Conservation (phyloP, 2,888 invertebrate genomes). For the Eilema sororculum region DNA sequence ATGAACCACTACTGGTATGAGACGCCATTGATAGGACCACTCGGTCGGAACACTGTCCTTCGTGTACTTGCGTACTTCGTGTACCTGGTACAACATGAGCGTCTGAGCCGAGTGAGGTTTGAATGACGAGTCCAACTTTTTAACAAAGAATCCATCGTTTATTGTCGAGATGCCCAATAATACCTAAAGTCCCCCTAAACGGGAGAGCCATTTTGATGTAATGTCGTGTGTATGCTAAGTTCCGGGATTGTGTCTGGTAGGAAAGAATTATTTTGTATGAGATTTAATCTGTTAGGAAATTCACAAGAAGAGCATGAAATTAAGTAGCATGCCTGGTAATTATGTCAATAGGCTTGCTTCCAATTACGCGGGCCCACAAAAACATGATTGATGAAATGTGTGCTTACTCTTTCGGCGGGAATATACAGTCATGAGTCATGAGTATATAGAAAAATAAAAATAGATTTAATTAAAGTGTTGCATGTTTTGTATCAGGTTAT, state of each 20-base stretch:
- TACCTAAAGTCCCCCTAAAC: too few species aligned
- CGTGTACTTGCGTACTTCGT: too few species aligned
- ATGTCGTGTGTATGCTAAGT: too few species aligned
- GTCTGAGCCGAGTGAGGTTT: not conserved
- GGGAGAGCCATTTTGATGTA: too few species aligned
- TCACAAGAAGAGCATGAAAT: not conserved
- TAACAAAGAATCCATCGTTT: not conserved
- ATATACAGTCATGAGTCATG: not conserved
- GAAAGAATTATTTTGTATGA: not conserved
- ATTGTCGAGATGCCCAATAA: too few species aligned
- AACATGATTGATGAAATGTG: too few species aligned
- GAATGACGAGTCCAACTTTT: not conserved
- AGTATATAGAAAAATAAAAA: not conserved
- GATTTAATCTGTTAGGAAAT: not conserved
- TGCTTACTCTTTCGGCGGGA: not conserved
- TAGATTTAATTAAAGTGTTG: not conserved
- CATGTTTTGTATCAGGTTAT: constrained; percentile 13
- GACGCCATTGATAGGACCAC: not conserved
- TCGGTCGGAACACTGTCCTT: too few species aligned
- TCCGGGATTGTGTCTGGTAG: too few species aligned
- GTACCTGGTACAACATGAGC: not conserved
- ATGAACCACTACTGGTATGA: not conserved
- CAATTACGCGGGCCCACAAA: too few species aligned
- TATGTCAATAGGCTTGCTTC: too few species aligned
- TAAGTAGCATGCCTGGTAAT: not conserved